phyloP scores from a whole-genome alignment of 2,888 invertebrate genomes.

The Polyploca ridens region DNA sequence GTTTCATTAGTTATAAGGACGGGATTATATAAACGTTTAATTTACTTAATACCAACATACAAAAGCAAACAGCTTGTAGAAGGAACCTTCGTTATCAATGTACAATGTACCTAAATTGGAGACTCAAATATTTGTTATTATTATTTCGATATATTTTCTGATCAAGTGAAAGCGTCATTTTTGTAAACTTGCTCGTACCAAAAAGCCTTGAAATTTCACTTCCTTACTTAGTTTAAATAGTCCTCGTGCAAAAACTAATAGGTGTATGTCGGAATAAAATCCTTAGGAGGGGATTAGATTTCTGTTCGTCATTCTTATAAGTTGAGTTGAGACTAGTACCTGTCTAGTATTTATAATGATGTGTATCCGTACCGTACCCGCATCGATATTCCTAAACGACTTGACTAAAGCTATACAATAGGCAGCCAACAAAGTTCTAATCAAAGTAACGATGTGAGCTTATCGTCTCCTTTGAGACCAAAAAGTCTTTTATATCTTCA shows the following conservation, averaged over 20 bases:
- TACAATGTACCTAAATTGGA: neutral
- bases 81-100: neutral
- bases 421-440: conserved; percentile 58
- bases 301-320: too few species aligned
- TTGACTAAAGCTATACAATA: conserved; percentile 36
- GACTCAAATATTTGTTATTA: neutral
- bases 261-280: too few species aligned
- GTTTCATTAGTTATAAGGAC: neutral
- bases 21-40: neutral
- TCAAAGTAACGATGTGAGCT: conserved; percentile 67
- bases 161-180: neutral
- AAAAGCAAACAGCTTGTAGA: neutral
- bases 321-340: neutral
- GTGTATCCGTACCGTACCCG: neutral
- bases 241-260: too few species aligned
- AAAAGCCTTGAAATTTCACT: too few species aligned
- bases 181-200: neutral
- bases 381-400: conserved; percentile 14
- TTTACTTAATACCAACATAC: neutral
- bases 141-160: neutral
- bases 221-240: too few species aligned
- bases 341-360: neutral
- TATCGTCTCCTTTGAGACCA: conserved; percentile 62
- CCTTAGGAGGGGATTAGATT: too few species aligned
- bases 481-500: conserved; percentile 66